These are phyloP conservation scores for Camelus bactrianus DNA, from an alignment of 2,113 vertebrate genomes.

Conservation along the genomic window DNA sequence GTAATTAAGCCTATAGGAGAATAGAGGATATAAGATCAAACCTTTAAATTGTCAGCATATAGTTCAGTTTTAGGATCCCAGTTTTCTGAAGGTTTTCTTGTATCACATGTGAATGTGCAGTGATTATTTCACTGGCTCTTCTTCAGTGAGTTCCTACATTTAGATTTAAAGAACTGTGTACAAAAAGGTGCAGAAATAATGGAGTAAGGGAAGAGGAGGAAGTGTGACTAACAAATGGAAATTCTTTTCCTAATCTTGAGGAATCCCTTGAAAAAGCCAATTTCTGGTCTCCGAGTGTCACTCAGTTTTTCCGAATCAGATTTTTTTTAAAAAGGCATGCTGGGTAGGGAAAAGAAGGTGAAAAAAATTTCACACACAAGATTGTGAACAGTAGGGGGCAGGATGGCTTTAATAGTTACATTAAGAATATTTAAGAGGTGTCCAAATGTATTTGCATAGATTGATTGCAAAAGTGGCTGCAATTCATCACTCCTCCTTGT, in stretches of 20 bases:
- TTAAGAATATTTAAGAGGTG: neutral
- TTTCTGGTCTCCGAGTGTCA: neutral
- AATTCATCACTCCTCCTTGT: neutral
- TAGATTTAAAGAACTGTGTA: neutral
- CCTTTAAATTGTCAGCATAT: neutral
- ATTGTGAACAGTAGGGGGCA: neutral
- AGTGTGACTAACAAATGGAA: neutral
- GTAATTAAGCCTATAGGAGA: neutral
- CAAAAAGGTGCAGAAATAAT: neutral
- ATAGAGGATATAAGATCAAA: neutral
- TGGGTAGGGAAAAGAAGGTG: neutral
- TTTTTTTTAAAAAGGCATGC: neutral
- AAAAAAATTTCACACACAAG: neutral
- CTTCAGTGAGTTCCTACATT: neutral
- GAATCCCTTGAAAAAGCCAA: neutral
- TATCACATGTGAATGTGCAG: neutral
- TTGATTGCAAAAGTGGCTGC: neutral
- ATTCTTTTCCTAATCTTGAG: neutral
- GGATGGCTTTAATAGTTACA: constrained; percentile 5
- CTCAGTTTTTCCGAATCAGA: constrained; percentile 4
- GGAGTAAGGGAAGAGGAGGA: neutral
- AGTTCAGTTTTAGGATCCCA: neutral
- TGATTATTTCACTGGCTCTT: neutral
- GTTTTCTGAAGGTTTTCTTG: neutral
- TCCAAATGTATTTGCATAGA: neutral